Conservation (phyloP, 2,113 vertebrate species). For the Corvus cornix region DNA sequence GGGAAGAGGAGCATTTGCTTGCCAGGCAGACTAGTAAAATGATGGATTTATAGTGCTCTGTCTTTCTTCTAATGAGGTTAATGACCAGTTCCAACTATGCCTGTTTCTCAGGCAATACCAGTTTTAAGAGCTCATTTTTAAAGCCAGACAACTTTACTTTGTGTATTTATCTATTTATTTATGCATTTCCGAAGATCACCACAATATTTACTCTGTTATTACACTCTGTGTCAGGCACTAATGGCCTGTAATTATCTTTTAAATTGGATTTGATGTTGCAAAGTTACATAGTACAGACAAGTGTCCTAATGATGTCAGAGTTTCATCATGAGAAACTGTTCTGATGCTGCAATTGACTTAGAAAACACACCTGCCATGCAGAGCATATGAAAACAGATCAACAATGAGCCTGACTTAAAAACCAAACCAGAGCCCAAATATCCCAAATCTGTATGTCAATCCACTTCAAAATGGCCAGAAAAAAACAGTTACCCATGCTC, state of each 20-base stretch:
- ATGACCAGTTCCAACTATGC: conserved; percentile 16
- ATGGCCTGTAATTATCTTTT: conserved; percentile 59
- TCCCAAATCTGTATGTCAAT: not conserved
- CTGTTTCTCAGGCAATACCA: conserved; percentile 36
- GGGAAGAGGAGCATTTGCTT: not conserved
- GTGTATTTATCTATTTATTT: conserved; percentile 56
- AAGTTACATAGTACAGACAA: conserved; percentile 36
- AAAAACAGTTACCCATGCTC: not conserved
- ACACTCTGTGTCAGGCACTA: conserved; percentile 48
- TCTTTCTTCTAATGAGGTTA: conserved; percentile 2
- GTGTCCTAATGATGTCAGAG: not conserved
- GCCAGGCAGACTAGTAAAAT: not conserved
- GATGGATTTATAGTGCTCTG: not conserved
- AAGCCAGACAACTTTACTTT: conserved; percentile 23
- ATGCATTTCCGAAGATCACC: conserved; percentile 59
- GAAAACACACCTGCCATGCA: conserved; percentile 1
- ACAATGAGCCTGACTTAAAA: not conserved
- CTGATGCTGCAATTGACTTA: conserved; percentile 9
- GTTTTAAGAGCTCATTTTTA: conserved; percentile 27
- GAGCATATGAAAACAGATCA: not conserved
- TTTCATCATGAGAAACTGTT: conserved; percentile 19
- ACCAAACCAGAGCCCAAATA: not conserved
- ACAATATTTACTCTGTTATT: conserved; percentile 64
- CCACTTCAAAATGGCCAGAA: not conserved
- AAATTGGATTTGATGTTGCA: conserved; percentile 45